Evolutionary conservation across 1,140 invertebrate species (phyloP), one percentile per base, ranked within the genome.

Genomic region (Cydia splendana): DNA sequence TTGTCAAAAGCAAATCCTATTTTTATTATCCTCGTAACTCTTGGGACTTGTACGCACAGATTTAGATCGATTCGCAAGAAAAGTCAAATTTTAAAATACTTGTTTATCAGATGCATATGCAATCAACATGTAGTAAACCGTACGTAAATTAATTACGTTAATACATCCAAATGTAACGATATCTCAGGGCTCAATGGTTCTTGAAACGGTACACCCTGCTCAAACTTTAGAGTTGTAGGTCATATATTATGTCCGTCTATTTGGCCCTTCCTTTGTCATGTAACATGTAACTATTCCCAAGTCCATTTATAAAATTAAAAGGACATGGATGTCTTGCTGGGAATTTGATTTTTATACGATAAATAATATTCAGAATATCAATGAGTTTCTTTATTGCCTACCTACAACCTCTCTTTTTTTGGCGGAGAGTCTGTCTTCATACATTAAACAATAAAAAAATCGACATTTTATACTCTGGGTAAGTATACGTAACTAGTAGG

Each of bases 121-220:
- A n/a, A 53, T 53, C n/a, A 53, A n/a, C 2, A 0, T 12, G 51
- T 15, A 53, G 51, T 30, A 12, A 4, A 53, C 9, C 2, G 18
- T n/a, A n/a, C 1, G 51, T 53, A 62, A 62, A 62, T n/a, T 9
- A 20, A 62, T 62, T 53, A 20, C 57, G 10, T 20, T 4, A 24
- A 24, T 45, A 3, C 7, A 45, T 42, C 6, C 15, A 53, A 20
- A 18, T 15, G 20, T 42, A 42, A 71, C 34, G 18, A 71, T 71
- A 45, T 12, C 30, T 18, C 7, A 18, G 67, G 7, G 34, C 2
- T 18, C 67, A 34, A 4, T 71, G 67, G 67, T 38, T 10, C 34
- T 42, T 13, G 67, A 20, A 71, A 45, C 34, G n/a, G 67, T n/a
- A 15, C 20, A 71, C 67, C 67, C 67, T 42, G 45, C 67, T 71